A percentile compares a stretch with the other conserved stretches of the same genome.
phyloP scores from a whole-genome alignment of 1,140 invertebrate genomes.

The Drosophila rufa region DNA sequence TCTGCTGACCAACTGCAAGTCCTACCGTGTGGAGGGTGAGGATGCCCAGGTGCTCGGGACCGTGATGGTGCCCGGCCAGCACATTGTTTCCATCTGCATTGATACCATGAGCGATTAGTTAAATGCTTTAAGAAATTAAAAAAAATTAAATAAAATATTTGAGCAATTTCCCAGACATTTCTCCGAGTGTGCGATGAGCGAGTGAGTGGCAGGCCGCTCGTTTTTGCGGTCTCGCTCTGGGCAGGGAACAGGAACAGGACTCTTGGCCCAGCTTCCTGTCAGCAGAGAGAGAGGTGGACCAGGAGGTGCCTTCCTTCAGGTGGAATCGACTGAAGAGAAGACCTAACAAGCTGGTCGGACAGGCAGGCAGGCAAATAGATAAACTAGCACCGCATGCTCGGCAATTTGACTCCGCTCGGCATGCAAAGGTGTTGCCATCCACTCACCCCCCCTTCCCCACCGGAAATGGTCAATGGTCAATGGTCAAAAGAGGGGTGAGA shows the following conservation, averaged over 20 bases:
- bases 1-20: not conserved
- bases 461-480: slow-evolving; percentile 32
- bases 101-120: too few species aligned
- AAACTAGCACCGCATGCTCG: slow-evolving; percentile 68
- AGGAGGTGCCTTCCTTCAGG: not conserved
- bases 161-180: not conserved
- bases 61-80: not conserved
- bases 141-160: not conserved
- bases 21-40: not conserved
- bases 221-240: slow-evolving; percentile 27
- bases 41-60: not conserved
- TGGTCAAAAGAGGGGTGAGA: not conserved
- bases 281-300: too few species aligned
- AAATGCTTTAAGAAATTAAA: too few species aligned
- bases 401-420: slow-evolving; percentile 67
- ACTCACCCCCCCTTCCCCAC: not conserved
- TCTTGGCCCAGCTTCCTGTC: slow-evolving; percentile 30
- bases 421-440: slow-evolving; percentile 29
- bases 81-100: not conserved
- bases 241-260: slow-evolving; percentile 19
- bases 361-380: slow-evolving; percentile 66
- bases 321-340: slow-evolving; percentile 36
- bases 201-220: slow-evolving; percentile 28
- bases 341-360: slow-evolving; percentile 69
- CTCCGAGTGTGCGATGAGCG: not conserved